Evolutionary conservation across 2,888 invertebrate species (phyloP).

Genomic region (Nephrotoma guestfalica): DNA sequence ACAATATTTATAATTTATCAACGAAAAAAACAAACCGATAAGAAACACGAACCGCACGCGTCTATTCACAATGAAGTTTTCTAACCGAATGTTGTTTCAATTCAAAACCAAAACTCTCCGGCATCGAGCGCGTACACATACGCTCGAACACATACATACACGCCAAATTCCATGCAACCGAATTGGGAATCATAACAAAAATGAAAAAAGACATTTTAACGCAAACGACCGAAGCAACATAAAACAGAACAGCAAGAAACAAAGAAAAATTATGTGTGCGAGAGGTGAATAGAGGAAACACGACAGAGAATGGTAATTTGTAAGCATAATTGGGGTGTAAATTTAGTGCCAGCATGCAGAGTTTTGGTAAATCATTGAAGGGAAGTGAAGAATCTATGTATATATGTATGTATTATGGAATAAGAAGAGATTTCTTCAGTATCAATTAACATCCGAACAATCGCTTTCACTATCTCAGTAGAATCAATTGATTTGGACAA

Average conservation of each 20-base stretch:
- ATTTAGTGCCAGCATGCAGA: neutral
- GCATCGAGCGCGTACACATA: neutral
- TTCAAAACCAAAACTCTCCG: neutral
- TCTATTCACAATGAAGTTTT: neutral
- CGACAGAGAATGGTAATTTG: neutral
- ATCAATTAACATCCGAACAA: too few species aligned
- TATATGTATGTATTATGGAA: too few species aligned
- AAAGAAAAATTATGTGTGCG: neutral
- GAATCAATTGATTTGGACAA: too few species aligned
- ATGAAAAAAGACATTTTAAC: neutral
- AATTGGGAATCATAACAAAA: neutral
- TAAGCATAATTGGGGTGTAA: neutral
- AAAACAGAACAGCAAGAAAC: neutral
- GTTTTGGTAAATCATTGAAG: too few species aligned
- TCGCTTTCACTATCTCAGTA: too few species aligned
- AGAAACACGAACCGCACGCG: neutral
- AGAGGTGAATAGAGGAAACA: neutral
- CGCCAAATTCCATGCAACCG: neutral
- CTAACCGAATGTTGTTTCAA: neutral
- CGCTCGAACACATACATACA: neutral
- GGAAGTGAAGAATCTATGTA: too few species aligned
- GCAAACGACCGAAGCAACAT: neutral
- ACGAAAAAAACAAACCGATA: neutral
- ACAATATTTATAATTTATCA: neutral
- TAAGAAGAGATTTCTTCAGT: too few species aligned